Percentiles rank a stretch among this genome's conserved stretches.
These are phyloP conservation scores for Conus ventricosus DNA, from an alignment of 1,140 invertebrate species.

Conservation along the genomic window DNA sequence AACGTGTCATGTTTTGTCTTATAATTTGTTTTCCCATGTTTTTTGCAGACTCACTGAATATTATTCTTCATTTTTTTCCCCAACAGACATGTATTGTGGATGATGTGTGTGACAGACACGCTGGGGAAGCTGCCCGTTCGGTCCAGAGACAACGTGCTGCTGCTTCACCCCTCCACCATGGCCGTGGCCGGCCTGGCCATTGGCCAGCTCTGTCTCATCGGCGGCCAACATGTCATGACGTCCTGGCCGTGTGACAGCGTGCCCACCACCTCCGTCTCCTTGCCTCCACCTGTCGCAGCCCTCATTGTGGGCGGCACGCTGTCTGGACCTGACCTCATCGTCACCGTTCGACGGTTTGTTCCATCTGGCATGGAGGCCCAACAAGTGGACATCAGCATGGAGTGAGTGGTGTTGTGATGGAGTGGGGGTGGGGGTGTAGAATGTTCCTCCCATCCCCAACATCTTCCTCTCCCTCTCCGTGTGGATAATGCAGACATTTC, in stretches of 20 bases:
- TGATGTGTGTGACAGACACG: background rate
- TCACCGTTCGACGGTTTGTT: conserved; percentile 32
- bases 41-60: too few relatives aligned
- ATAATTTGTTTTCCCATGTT: too few relatives aligned
- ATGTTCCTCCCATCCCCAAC: too few relatives aligned
- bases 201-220: conserved; percentile 49
- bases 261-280: conserved; percentile 31
- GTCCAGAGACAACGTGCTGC: conserved; percentile 37
- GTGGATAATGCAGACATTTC: too few relatives aligned
- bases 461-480: too few relatives aligned
- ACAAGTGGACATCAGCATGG: conserved; percentile 26
- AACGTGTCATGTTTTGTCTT: too few relatives aligned
- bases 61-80: too few relatives aligned
- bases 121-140: conserved; percentile 11
- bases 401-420: conserved; percentile 27
- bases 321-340: background rate
- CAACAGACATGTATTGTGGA: too few relatives aligned
- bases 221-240: conserved; percentile 30
- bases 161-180: conserved; percentile 50
- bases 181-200: conserved; percentile 48
- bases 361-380: background rate
- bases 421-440: too few relatives aligned
- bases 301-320: background rate
- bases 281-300: conserved; percentile 25
- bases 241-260: conserved; percentile 47